Evolutionary conservation across 2,113 vertebrate genomes (phyloP).

Genomic region (Odontophorus gujanensis): DNA sequence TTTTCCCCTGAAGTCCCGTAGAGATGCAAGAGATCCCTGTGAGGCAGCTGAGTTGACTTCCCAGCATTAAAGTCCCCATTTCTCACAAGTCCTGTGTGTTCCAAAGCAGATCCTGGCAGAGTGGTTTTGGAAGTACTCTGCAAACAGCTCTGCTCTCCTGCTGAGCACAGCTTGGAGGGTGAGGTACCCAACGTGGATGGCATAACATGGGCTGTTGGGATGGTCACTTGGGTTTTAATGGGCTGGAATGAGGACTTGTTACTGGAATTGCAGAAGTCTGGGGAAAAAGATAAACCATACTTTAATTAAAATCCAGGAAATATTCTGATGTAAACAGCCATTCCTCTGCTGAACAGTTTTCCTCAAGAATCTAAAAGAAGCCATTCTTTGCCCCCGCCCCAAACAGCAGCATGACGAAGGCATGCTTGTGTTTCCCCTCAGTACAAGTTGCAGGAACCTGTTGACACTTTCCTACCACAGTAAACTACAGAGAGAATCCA

Average conservation of each 20-base stretch:
- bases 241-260: slow-evolving; percentile 91
- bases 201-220: slow-evolving; percentile 98
- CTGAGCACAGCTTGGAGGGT: slow-evolving; percentile 79
- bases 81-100: slow-evolving; percentile 53
- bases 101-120: slow-evolving; percentile 53
- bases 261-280: slow-evolving; percentile 89
- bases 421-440: neutral
- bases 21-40: slow-evolving; percentile 80
- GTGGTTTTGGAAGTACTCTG: slow-evolving; percentile 79
- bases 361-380: neutral
- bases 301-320: neutral
- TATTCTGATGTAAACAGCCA: neutral
- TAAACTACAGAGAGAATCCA: neutral
- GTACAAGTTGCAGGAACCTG: neutral
- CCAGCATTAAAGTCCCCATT: slow-evolving; percentile 40
- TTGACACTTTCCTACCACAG: neutral
- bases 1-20: slow-evolving; percentile 82
- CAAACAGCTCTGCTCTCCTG: slow-evolving; percentile 65
- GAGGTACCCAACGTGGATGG: slow-evolving; percentile 89
- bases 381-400: neutral
- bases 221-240: slow-evolving; percentile 91
- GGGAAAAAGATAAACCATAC: slow-evolving; percentile 20
- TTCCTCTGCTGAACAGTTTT: neutral
- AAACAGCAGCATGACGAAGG: neutral
- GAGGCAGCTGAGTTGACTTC: slow-evolving; percentile 55